Evolutionary conservation across 2,113 vertebrate genomes (phyloP), one percentile per base, ranked within the genome.

Genomic region (Lonchura striata): DNA sequence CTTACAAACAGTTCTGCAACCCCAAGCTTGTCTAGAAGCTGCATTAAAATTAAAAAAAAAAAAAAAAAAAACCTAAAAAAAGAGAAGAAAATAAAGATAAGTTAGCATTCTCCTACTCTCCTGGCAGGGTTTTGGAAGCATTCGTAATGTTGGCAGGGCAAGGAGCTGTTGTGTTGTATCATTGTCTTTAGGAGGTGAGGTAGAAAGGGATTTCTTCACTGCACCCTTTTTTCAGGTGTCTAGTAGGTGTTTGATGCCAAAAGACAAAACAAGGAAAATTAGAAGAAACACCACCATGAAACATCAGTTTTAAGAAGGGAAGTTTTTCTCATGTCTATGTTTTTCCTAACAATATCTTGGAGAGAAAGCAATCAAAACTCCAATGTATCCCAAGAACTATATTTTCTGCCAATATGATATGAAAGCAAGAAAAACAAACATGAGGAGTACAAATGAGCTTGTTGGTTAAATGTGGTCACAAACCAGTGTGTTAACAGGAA

Each of bases 351-450:
- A 2, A 41, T 76, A 65, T 25, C 23, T 88, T 57, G 25, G 33
- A 87, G 37, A 14, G 77, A 50, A 92, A 8, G 22, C 20, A 91
- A 23, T 37, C 7, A 61, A 84, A 79, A 76, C 19, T 64, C 39
- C 42, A 65, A 0, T 0, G 0, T 12, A 84, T 56, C 59, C 33
- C 19, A 70, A 80, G 39, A 91, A 57, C 4, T 0, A 0, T 23
- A 25, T 63, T 83, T 95, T 83, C 59, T 88, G 54, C 19, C 27
- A 77, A 14, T 28, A 20, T 3, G 3, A 44, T 66, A 50, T 41
- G 39, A 70, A 80, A 52, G 9, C 24, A 90, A 88, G 75, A 66
- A 77, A n/a, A 72, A 69, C 46, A 70, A 94, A 56, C 14, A 21
- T 4, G 15, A 75, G 20, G 56, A 81, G 11, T n/a, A 86, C 15